A percentile compares a stretch with the other conserved stretches of the same genome.
phyloP scores from a whole-genome alignment of 2,113 vertebrate genomes.

The Xiphias gladius region DNA sequence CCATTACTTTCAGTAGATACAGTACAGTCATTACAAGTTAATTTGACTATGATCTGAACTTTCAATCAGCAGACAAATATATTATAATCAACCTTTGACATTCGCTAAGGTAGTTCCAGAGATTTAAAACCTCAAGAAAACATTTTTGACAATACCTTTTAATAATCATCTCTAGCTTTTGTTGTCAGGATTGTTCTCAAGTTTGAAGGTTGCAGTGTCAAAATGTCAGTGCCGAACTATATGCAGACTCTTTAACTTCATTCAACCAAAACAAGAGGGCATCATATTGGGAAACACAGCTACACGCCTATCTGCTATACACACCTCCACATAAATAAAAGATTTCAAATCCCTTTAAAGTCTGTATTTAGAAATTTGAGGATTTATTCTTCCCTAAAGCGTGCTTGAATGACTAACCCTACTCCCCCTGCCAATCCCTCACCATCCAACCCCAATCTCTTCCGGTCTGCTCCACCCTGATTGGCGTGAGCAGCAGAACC shows the following conservation, averaged over 20 bases:
- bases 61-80: neutral
- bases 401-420: slow-evolving; percentile 58
- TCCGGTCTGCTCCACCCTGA: slow-evolving; percentile 57
- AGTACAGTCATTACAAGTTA: neutral
- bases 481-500: slow-evolving; percentile 81
- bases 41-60: neutral
- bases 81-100: neutral
- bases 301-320: neutral
- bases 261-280: neutral
- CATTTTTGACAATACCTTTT: neutral
- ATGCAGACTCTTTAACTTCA: neutral
- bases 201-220: neutral
- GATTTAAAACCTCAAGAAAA: neutral
- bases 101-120: neutral
- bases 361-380: slow-evolving; percentile 16
- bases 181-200: neutral
- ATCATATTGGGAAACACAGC: slow-evolving; percentile 4
- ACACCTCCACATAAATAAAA: neutral
- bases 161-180: neutral
- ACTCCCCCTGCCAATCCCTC: slow-evolving; percentile 55
- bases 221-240: neutral
- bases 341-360: slow-evolving; percentile 8
- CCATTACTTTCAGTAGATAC: neutral
- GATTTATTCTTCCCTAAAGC: slow-evolving; percentile 38
- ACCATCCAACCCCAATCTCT: slow-evolving; percentile 59